Base-by-base conservation (phyloP, 1,140 invertebrate genomes). In the Homarus americanus region DNA sequence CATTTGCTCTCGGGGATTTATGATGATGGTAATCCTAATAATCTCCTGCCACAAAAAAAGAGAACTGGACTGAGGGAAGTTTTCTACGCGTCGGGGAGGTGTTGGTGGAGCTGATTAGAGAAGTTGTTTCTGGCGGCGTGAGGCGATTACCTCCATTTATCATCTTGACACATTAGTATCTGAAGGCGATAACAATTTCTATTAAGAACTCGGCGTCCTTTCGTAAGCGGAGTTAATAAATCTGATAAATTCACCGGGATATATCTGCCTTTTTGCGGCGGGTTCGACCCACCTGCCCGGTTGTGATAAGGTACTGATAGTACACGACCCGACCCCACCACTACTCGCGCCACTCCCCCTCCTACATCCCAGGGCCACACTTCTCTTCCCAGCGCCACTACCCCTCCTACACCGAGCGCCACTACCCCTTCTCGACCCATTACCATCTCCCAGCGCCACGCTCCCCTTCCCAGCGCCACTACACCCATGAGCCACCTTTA, bases 101-200 rank as follows among this genome's bases (percentile, higher is more conserved):
- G 63, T 28, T 69, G 5, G n/a, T 9, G 63, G 3, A 69, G 63
- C 5, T 69, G n/a, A 69, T 69, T 69, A 32, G 63, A 32, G 63
- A 28, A 2, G 63, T 24, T 24, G 63, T 32, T 69, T 32, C n/a
- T 69, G 5, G 63, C 63, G 63, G 63, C 63, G 3, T 32, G n/a
- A 32, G 63, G n/a, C 53, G 80, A 83, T 83, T 83, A 69, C 53
- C 80, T 24, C 34, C 63, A 83, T 83, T 12, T 20, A 69, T 83
- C 80, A 83, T 69, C 17, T 32, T 66, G 80, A 66, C 80, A 66
- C 80, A 83, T 83, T 83, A 83, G 80, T 83, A 83, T 83, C 80
- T 83, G 36, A 15, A 58, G 80, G 80, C 63, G 80, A 83, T 83
- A 83, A 69, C 53, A 34, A 83, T 83, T 83, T 83, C 53, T 66